Base-by-base conservation (phyloP, 2,888 invertebrate genomes). In the Patella ulyssiponensis region DNA sequence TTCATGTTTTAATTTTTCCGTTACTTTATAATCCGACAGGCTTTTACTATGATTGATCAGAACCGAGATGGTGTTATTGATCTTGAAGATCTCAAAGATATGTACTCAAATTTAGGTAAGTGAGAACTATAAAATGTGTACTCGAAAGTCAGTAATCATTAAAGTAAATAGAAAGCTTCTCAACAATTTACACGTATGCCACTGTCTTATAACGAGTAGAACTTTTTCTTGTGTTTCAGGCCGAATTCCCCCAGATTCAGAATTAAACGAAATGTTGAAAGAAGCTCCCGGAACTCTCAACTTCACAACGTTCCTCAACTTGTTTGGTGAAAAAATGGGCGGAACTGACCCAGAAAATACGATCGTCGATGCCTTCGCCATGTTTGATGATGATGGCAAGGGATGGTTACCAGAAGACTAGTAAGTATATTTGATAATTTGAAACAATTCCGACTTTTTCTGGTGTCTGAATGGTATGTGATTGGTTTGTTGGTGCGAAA, bases 21-120 rank as follows among this genome's bases (percentile, higher is more conserved):
- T 33, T 33, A 33, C 33, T 33, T 33, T 33, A 33, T 33, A 5
- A 27, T 3, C 1, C 73, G 51, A 17, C 80, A 91, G 91, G 93
- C 93, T 80, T 93, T 93, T 89, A 92, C 92, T 80, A 92, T 93
- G 91, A 93, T 93, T 86, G 93, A 93, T 88, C 92, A 92, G 87
- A 92, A 93, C 90, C 91, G 93, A 87, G 93, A 93, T 81, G 93
- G 93, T 54, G 88, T 93, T 84, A 92, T 93, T 77, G 90, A 91
- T 84, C 87, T 91, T 83, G 87, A 89, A 74, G 93, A 93, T 85
- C 88, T 93, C 81, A 92, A 91, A 82, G 92, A 92, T 85, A 92
- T 93, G 85, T 93, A 92, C 86, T 92, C 92, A 79, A 91, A 92
- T 80, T 89, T 93, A 86, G 93, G 92, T 90, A 84, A 85, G 89